Conservation (phyloP, 2,888 invertebrate species). For the Galerucella calmariensis region DNA sequence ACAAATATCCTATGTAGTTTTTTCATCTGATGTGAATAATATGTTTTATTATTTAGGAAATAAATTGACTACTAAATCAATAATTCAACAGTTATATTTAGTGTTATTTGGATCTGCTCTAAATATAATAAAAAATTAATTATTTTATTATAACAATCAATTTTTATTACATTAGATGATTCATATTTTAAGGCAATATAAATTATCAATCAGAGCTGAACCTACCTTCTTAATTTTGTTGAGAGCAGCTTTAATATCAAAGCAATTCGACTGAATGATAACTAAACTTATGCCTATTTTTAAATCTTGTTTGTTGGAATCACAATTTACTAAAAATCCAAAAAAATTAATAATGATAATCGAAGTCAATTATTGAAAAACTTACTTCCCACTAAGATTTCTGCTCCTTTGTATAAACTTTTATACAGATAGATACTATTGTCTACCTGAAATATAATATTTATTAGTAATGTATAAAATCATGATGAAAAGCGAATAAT, state of each 20-base stretch:
- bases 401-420: slow-evolving; percentile 78
- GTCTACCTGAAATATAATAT: slow-evolving; percentile 63
- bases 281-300: slow-evolving; percentile 68
- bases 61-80: too few relatives aligned
- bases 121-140: too few relatives aligned
- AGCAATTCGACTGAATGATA: slow-evolving; percentile 70
- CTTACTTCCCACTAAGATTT: slow-evolving; percentile 77
- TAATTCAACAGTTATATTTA: too few relatives aligned
- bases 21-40: too few relatives aligned
- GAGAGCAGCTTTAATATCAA: slow-evolving; percentile 64
- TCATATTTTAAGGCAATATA: too few relatives aligned
- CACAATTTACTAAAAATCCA: slow-evolving; percentile 65
- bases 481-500: not conserved
- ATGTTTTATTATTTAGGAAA: too few relatives aligned
- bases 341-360: slow-evolving; percentile 21
- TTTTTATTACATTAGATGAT: too few relatives aligned
- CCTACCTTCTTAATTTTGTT: slow-evolving; percentile 57
- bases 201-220: not conserved
- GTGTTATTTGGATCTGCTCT: too few relatives aligned
- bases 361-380: slow-evolving; percentile 40
- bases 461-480: slow-evolving; percentile 13
- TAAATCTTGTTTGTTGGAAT: slow-evolving; percentile 58
- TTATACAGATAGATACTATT: slow-evolving; percentile 67
- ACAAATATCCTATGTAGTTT: too few relatives aligned
- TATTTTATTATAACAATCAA: too few relatives aligned